phyloP scores from a whole-genome alignment of 2,113 vertebrate species.

The Siniperca chuatsi region DNA sequence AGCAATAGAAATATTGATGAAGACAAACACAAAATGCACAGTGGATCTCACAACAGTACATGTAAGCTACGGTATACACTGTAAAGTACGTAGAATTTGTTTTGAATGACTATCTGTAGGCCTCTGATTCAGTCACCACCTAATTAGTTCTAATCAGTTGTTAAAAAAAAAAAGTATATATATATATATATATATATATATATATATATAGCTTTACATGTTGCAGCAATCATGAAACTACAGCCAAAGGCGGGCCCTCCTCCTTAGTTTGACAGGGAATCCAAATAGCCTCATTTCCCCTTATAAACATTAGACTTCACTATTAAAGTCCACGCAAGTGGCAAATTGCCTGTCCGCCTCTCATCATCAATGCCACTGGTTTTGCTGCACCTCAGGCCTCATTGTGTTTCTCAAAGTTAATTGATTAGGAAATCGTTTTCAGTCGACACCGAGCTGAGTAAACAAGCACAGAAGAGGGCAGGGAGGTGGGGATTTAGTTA shows the following conservation, averaged over 20 bases:
- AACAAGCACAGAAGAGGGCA: conserved; percentile 37
- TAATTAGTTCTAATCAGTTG: not conserved
- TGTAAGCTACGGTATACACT: not conserved
- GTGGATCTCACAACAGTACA: not conserved
- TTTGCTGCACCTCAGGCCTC: conserved; percentile 36
- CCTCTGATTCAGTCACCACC: not conserved
- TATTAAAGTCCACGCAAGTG: conserved; percentile 59
- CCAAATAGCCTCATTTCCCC: conserved; percentile 25
- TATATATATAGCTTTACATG: not conserved
- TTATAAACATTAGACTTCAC: conserved; percentile 29
- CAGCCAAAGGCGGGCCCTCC: not conserved
- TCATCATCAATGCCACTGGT: conserved; percentile 36
- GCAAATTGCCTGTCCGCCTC: conserved; percentile 56
- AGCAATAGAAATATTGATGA: not conserved
- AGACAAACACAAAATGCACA: not conserved
- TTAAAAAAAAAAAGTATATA: not conserved
- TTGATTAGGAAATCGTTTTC: conserved; percentile 74
- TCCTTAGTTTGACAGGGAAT: conserved; percentile 23
- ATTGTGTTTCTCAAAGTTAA: conserved; percentile 63
- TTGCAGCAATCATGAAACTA: not conserved
- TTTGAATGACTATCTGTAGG: not conserved
- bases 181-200: no score
- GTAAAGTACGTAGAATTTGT: not conserved
- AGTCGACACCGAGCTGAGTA: conserved; percentile 33
- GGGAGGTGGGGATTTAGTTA: conserved; percentile 38